Evolutionary conservation across 2,113 vertebrate genomes (phyloP).

Genomic region (Coreoperca whiteheadi): DNA sequence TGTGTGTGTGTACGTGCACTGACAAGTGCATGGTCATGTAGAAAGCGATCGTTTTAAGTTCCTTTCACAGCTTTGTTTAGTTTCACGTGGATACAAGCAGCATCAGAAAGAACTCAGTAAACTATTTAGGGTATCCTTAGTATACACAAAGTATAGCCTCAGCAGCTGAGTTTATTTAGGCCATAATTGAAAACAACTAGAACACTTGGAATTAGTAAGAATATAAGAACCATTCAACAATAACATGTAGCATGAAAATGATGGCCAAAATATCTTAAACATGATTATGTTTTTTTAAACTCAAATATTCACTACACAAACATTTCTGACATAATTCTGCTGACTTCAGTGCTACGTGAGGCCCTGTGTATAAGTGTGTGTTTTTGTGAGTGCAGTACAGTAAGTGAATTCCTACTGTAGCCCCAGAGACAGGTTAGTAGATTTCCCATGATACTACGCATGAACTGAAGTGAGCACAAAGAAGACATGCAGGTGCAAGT

Average conservation of each 20-base stretch:
- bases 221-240: slow-evolving; percentile 42
- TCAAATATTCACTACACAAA: slow-evolving; percentile 14
- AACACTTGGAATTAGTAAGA: slow-evolving; percentile 36
- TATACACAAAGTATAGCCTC: slow-evolving; percentile 44
- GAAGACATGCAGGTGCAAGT: slow-evolving; percentile 74
- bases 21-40: slow-evolving; percentile 70
- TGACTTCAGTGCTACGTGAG: slow-evolving; percentile 11
- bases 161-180: slow-evolving; percentile 72
- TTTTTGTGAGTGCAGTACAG: slow-evolving; percentile 20
- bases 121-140: slow-evolving; percentile 66
- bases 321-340: slow-evolving; percentile 22
- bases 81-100: slow-evolving; percentile 65
- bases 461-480: slow-evolving; percentile 63
- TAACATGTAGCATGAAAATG: slow-evolving; percentile 45
- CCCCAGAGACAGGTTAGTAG: slow-evolving; percentile 60
- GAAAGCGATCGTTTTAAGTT: slow-evolving; percentile 70
- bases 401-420: slow-evolving; percentile 59
- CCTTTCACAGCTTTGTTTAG: slow-evolving; percentile 78
- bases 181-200: slow-evolving; percentile 69
- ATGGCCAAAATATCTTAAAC: slow-evolving; percentile 30
- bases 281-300: slow-evolving; percentile 19
- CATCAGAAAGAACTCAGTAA: slow-evolving; percentile 71
- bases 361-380: neutral
- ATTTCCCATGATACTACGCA: slow-evolving; percentile 62
- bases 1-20: slow-evolving; percentile 11